These are phyloP conservation scores for Cyrtonyx montezumae DNA, from an alignment of 2,113 vertebrate genomes.

Conservation along the genomic window DNA sequence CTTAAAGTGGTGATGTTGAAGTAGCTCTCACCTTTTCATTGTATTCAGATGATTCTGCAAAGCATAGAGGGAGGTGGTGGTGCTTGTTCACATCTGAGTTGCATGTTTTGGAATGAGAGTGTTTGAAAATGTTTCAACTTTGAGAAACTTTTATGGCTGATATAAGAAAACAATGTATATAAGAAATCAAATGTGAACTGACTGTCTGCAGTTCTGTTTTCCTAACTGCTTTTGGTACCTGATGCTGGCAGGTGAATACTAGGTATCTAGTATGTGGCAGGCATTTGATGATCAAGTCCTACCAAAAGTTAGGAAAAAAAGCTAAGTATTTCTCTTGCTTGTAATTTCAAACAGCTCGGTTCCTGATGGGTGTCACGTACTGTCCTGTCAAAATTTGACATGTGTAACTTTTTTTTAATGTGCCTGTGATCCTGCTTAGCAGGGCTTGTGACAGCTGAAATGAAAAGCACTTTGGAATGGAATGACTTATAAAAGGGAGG, in stretches of 20 bases:
- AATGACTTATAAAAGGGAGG: neutral
- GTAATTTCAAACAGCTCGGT: neutral
- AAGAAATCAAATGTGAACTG: neutral
- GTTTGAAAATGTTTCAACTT: neutral
- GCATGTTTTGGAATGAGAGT: neutral
- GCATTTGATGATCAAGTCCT: neutral
- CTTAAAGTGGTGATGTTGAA: neutral
- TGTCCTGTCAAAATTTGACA: neutral
- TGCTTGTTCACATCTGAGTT: neutral
- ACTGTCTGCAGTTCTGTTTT: neutral
- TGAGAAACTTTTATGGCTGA: neutral
- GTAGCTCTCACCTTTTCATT: neutral
- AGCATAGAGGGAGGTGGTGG: neutral
- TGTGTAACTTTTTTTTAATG: neutral
- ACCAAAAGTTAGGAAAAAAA: neutral
- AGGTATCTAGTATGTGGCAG: neutral
- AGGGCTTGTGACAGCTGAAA: neutral
- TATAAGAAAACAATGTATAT: neutral
- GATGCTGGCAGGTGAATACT: neutral
- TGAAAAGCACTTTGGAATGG: neutral
- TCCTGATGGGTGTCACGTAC: neutral
- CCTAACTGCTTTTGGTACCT: neutral
- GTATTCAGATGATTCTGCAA: neutral
- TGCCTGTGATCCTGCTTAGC: neutral
- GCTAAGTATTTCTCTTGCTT: conserved; percentile 14